These are phyloP conservation scores for Aleiodes testaceus DNA, from an alignment of 2,888 invertebrate species.

Conservation along the genomic window DNA sequence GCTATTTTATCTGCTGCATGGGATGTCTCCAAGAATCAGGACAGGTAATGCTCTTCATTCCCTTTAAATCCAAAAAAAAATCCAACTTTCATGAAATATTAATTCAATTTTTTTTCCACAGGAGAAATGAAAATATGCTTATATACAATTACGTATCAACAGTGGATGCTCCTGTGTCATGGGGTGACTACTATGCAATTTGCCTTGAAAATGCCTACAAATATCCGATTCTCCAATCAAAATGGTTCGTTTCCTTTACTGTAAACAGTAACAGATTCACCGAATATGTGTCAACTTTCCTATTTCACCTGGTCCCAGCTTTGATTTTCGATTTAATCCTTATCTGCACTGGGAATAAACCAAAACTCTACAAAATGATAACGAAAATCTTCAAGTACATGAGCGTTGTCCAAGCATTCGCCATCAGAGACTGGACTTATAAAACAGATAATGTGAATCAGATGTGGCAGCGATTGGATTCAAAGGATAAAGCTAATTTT, in stretches of 20 bases:
- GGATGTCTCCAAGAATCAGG: conserved; percentile 71
- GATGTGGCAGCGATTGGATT: conserved; percentile 76
- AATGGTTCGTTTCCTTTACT: conserved; percentile 78
- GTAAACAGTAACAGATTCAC: conserved; percentile 62
- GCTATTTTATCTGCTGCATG: conserved; percentile 80
- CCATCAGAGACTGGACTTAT: conserved; percentile 81
- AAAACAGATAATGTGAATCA: conserved; percentile 78
- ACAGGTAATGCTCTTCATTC: conserved; percentile 54
- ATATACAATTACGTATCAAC: conserved; percentile 93
- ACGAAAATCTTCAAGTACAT: conserved; percentile 86
- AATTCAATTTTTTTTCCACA: conserved; percentile 41
- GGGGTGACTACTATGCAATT: conserved; percentile 80
- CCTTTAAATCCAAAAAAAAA: neutral
- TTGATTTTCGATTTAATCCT: conserved; percentile 79
- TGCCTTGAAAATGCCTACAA: conserved; percentile 75
- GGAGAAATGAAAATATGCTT: conserved; percentile 72
- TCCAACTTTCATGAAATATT: conserved; percentile 27
- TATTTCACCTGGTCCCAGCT: conserved; percentile 84
- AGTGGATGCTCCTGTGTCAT: conserved; percentile 84
- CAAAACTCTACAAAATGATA: conserved; percentile 86
- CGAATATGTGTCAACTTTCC: conserved; percentile 63
- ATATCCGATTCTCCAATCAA: conserved; percentile 75
- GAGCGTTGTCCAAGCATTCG: conserved; percentile 83
- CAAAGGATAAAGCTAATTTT: conserved; percentile 76
- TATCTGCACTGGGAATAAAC: conserved; percentile 79